A percentile compares a stretch with the other conserved stretches of the same genome.
phyloP scores from a whole-genome alignment of 64 coral and sea anemone species.

The Catalaphyllia jardinei region DNA sequence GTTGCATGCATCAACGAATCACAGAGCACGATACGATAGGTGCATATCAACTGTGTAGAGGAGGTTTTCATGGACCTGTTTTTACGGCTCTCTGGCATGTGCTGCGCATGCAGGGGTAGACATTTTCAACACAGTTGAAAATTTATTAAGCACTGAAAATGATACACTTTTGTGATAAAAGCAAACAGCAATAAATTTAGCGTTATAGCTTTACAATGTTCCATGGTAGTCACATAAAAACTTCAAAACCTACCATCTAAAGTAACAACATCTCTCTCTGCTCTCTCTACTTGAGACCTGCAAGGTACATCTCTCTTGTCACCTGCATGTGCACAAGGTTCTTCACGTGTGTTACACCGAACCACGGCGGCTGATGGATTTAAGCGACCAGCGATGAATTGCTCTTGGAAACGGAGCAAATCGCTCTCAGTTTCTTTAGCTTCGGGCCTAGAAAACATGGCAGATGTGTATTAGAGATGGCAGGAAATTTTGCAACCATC shows the following conservation, averaged over 20 bases:
- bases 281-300: not conserved
- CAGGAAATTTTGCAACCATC: not conserved
- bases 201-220: too few species aligned
- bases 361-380: slow-evolving; percentile 39
- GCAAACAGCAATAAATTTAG: too few species aligned
- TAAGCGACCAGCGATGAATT: slow-evolving; percentile 40
- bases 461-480: not conserved
- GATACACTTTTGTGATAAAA: too few species aligned
- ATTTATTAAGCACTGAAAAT: too few species aligned
- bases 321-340: not conserved
- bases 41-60: too few species aligned
- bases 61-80: too few species aligned
- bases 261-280: slow-evolving; percentile 5
- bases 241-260: not conserved
- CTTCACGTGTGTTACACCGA: not conserved
- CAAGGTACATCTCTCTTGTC: not conserved
- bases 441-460: slow-evolving; percentile 52
- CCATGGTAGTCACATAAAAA: not conserved
- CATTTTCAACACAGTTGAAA: too few species aligned
- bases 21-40: too few species aligned
- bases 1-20: too few species aligned
- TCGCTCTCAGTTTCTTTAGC: slow-evolving; percentile 31
- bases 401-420: slow-evolving; percentile 34
- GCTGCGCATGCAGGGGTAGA: too few species aligned
- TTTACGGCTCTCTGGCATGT: too few species aligned